phyloP scores from a whole-genome alignment of 2,797 vertebrate genomes.

The Phataginus tetradactyla region DNA sequence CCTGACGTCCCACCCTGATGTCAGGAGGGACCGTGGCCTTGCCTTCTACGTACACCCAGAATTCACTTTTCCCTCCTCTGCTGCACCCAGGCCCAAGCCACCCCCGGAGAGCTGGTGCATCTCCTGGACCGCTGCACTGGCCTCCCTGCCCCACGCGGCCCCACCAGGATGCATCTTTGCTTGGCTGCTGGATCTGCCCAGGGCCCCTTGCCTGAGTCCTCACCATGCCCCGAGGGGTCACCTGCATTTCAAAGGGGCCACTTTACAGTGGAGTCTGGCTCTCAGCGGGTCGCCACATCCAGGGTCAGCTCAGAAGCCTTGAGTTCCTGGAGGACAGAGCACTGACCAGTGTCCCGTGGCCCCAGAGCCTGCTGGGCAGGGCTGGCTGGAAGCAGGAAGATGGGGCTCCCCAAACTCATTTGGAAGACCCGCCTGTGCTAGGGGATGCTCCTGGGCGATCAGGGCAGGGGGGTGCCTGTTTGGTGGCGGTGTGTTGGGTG shows the following conservation, averaged over 20 bases:
- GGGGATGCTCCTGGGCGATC: neutral
- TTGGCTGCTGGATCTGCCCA: neutral
- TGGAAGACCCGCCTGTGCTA: neutral
- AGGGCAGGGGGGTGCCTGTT: neutral
- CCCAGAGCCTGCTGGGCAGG: neutral
- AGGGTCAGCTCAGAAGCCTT: no score
- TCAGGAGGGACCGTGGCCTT: neutral
- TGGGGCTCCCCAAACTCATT: neutral
- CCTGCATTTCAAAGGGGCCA: neutral
- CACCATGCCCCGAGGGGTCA: fast-evolving
- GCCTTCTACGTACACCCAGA: neutral
- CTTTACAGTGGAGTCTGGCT: neutral
- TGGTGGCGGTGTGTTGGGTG: neutral
- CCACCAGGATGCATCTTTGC: no score
- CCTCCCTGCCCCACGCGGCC: neutral
- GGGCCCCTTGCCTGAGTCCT: fast-evolving
- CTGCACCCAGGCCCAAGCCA: neutral
- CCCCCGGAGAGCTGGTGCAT: fast-evolving
- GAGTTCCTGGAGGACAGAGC: no score
- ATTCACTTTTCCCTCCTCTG: neutral
- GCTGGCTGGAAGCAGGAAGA: neutral
- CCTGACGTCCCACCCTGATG: fast-evolving
- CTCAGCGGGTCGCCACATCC: fast-evolving
- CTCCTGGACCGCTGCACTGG: neutral
- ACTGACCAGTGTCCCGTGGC: no score